Conservation (phyloP, 2,797 vertebrate species). For the Rhadinocentrus ornatus region DNA sequence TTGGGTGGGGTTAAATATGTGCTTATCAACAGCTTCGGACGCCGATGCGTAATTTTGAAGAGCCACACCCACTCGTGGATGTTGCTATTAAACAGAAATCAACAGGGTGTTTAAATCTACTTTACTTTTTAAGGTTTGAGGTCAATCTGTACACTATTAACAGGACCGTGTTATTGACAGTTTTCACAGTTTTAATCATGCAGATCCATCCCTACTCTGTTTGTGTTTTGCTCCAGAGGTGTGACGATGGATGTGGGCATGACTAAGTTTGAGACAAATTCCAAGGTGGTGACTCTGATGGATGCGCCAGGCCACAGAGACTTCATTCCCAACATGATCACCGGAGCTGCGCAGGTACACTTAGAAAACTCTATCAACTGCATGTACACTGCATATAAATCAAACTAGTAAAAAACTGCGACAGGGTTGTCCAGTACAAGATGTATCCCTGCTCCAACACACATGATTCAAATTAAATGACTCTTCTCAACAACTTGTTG, state of each 20-base stretch:
- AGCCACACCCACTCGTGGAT: constrained; percentile 26
- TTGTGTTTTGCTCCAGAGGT: constrained; percentile 81
- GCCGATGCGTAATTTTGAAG: constrained; percentile 19
- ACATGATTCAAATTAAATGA: neutral
- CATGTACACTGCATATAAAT: neutral
- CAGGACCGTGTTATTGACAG: neutral
- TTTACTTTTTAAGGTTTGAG: neutral
- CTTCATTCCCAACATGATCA: constrained; percentile 99
- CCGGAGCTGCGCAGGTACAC: constrained; percentile 96
- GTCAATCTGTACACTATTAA: neutral
- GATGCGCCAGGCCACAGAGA: constrained; percentile 98
- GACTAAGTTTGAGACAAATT: constrained; percentile 97
- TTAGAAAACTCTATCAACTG: neutral
- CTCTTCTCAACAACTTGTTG: neutral
- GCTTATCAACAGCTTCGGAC: constrained; percentile 44
- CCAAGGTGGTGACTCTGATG: constrained; percentile 97
- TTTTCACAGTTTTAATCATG: neutral
- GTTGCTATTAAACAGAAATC: constrained; percentile 19
- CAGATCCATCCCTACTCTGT: neutral
- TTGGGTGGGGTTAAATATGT: constrained; percentile 46
- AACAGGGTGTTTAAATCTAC: constrained; percentile 1
- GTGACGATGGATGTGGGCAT: constrained; percentile 99
- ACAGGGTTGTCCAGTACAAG: neutral
- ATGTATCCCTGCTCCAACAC: neutral
- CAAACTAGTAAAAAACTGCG: too few species aligned